Evolutionary conservation across 2,113 vertebrate genomes (phyloP).

Genomic region (Oryzias javanicus): DNA sequence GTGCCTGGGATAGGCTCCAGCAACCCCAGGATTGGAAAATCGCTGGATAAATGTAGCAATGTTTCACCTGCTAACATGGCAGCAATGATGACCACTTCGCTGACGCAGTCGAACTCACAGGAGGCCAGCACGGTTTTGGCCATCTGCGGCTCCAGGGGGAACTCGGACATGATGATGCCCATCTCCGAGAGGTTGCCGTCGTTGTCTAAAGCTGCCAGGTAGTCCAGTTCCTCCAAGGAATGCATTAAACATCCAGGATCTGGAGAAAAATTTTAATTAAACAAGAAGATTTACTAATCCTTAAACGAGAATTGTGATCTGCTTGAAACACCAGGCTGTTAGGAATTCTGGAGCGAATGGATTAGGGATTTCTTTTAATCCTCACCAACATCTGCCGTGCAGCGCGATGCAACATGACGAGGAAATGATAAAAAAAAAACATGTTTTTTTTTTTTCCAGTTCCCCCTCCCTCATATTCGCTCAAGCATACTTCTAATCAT

Average conservation of each 20-base stretch:
- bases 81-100: conserved; percentile 87
- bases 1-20: no score
- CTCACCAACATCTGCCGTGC: conserved; percentile 45
- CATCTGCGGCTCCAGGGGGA: conserved; percentile 88
- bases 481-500: conserved; percentile 27
- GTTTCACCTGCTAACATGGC: conserved; percentile 90
- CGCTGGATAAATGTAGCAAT: no score
- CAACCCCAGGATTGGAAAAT: no score
- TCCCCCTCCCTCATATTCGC: conserved; percentile 4
- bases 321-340: conserved; percentile 11
- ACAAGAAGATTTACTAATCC: conserved; percentile 21
- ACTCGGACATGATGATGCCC: conserved; percentile 93
- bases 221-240: conserved; percentile 90
- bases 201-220: conserved; percentile 87
- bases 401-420: conserved; percentile 34
- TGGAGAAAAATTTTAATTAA: conserved; percentile 39
- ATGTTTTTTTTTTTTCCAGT: conserved; percentile 11
- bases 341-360: conserved; percentile 23
- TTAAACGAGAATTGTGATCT: conserved; percentile 21
- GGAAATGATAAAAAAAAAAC: conserved; percentile 5
- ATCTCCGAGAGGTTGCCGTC: conserved; percentile 91
- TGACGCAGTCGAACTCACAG: conserved; percentile 90
- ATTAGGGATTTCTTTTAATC: conserved; percentile 56
- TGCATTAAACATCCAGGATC: conserved; percentile 89
- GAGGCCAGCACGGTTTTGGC: conserved; percentile 87